These are phyloP conservation scores for Drosophila buzzatii DNA, from an alignment of 2,888 invertebrate species.

Conservation along the genomic window DNA sequence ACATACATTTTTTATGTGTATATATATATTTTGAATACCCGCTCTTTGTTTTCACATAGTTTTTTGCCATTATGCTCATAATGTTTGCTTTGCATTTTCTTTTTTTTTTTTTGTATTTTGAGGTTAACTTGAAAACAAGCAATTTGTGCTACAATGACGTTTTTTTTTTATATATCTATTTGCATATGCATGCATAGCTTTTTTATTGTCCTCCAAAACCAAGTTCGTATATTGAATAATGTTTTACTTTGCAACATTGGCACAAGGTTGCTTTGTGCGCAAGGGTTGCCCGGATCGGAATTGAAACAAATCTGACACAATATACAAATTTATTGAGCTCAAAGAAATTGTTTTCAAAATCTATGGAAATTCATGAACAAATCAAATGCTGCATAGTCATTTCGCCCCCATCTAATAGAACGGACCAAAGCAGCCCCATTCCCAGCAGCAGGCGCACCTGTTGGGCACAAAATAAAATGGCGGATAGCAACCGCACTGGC, in stretches of 20 bases:
- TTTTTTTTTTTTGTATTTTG: conserved; percentile 14
- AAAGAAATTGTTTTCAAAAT: conserved; percentile 37
- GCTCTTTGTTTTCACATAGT: conserved; percentile 34
- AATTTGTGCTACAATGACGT: conserved; percentile 50
- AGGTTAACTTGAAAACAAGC: conserved; percentile 57
- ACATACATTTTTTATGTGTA: neutral
- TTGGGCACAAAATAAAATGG: conserved; percentile 66
- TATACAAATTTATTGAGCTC: conserved; percentile 68
- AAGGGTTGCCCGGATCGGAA: neutral
- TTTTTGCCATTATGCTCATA: conserved; percentile 32
- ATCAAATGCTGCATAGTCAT: neutral
- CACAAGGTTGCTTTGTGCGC: conserved; percentile 24
- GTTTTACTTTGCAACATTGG: conserved; percentile 48
- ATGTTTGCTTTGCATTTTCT: conserved; percentile 15
- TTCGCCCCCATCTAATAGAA: conserved; percentile 42
- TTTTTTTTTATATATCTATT: conserved; percentile 19
- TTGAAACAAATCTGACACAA: conserved; percentile 20
- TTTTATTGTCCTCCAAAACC: conserved; percentile 2
- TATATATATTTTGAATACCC: conserved; percentile 26
- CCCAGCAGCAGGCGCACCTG: conserved; percentile 59
- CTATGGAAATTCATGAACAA: conserved; percentile 13
- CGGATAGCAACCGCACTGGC: conserved; percentile 43
- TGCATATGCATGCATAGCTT: neutral
- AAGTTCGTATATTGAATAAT: conserved; percentile 56
- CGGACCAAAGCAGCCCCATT: conserved; percentile 72